These are phyloP conservation scores for Caenorhabditis auriculariae DNA, from an alignment of 2,888 invertebrate genomes.

Conservation along the genomic window DNA sequence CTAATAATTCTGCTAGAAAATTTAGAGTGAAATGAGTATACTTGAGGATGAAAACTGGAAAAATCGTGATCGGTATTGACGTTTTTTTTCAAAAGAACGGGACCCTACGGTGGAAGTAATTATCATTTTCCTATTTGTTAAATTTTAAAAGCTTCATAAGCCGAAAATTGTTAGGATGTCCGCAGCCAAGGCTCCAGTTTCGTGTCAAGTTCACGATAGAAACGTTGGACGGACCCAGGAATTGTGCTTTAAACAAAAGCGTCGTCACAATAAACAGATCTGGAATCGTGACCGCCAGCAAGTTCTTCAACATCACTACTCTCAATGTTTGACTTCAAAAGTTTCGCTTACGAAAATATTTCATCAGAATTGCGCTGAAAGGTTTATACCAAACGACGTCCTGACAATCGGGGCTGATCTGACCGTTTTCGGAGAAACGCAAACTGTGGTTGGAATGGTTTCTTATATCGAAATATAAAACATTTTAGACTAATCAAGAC, in stretches of 20 bases:
- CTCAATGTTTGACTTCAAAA: conserved; percentile 36
- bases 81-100: no score
- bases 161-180: conserved; percentile 25
- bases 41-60: no score
- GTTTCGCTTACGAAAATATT: not conserved
- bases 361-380: conserved; percentile 12
- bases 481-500: not conserved
- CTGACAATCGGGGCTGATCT: conserved; percentile 36
- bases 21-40: no score
- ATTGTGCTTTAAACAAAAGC: conserved; percentile 49
- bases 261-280: conserved; percentile 50
- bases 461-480: not conserved
- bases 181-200: conserved; percentile 38
- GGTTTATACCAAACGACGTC: conserved; percentile 35
- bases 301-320: conserved; percentile 46
- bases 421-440: conserved; percentile 40
- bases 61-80: no score
- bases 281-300: conserved; percentile 52
- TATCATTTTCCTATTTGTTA: no score
- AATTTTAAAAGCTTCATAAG: not conserved
- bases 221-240: conserved; percentile 44
- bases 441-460: conserved; percentile 4
- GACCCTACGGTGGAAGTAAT: no score
- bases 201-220: conserved; percentile 50
- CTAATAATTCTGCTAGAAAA: no score